Evolutionary conservation across 2,113 vertebrate species (phyloP).

Genomic region (Hippolais icterina): DNA sequence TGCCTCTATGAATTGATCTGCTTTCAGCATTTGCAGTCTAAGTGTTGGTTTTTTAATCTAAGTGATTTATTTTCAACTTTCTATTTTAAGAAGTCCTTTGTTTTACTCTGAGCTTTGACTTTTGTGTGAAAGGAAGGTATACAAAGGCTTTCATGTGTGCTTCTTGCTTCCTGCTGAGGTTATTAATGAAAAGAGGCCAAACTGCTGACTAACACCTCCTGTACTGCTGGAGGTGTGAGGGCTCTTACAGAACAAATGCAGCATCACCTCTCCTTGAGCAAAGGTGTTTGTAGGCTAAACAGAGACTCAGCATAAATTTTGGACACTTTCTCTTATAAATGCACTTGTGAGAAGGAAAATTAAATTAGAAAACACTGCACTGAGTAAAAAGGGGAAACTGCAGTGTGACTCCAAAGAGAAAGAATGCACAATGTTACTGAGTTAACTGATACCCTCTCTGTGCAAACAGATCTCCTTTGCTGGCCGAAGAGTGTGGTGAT

Average conservation of each 20-base stretch:
- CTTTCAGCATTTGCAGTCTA: neutral
- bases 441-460: neutral
- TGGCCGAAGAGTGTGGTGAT: neutral
- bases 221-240: neutral
- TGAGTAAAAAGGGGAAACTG: neutral
- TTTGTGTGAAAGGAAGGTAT: neutral
- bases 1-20: neutral
- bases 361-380: neutral
- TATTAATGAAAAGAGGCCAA: conserved; percentile 24
- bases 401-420: neutral
- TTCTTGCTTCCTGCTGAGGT: conserved; percentile 13
- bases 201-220: conserved; percentile 20
- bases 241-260: neutral
- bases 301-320: neutral
- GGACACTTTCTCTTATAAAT: neutral
- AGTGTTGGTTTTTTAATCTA: neutral
- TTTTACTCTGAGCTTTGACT: conserved; percentile 25
- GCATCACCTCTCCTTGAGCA: neutral
- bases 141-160: neutral
- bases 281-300: neutral
- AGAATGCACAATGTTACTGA: accelerated
- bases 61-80: neutral
- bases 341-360: neutral
- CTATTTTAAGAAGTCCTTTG: conserved; percentile 31
- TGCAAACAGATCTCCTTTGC: neutral